Base-by-base conservation (phyloP, 1,140 invertebrate species). In the Kradibia gibbosae region DNA sequence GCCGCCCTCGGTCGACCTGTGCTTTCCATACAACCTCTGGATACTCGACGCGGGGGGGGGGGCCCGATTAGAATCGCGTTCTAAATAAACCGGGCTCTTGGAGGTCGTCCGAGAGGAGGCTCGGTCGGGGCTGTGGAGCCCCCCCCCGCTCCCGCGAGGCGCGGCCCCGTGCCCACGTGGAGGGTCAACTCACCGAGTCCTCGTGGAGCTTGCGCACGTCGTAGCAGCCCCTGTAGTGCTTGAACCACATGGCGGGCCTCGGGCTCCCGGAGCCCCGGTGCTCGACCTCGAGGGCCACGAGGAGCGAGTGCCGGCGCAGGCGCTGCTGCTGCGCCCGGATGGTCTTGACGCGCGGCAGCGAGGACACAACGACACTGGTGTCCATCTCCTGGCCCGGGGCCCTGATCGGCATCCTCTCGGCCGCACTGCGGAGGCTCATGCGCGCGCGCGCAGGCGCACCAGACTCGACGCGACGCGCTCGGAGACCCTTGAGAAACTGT, bases 151-250 rank as follows among this genome's bases (percentile, higher is more conserved):
- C 15, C 17, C 10, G 17, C 62, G 1, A 34, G 57, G n/a, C 10
- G 34, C 42, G 22, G 0, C 25, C 17, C 31, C 31, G n/a, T 39
- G 50, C 50, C 50, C 10, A 17, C 31, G 60, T 13, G 31, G 25
- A 31, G 10, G 31, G 4, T 36, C 15, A 39, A 65, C 88, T 89
- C 83, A 88, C 88, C 86, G 87, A 83, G 34, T 89, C 83, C 28
- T 86, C 76, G 80, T 89, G 84, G 76, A 86, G 81, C 84, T 88
- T 89, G 70, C 86, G 83, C 39, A 89, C 85, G 76, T 89, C 87
- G 86, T 89, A 89, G 80, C 86, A 88, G 84, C 88, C 87, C 80
- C 86, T 87, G 86, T 88, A 86, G 83, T 86, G 88, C 73, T 88
- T 89, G 85, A 88, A 87, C 87, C 87, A 87, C 85, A 89, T 88